These are phyloP conservation scores for Rhopilema esculentum DNA, from an alignment of 30 jellyfish, hydroid and myxozoan species.

Conservation along the genomic window DNA sequence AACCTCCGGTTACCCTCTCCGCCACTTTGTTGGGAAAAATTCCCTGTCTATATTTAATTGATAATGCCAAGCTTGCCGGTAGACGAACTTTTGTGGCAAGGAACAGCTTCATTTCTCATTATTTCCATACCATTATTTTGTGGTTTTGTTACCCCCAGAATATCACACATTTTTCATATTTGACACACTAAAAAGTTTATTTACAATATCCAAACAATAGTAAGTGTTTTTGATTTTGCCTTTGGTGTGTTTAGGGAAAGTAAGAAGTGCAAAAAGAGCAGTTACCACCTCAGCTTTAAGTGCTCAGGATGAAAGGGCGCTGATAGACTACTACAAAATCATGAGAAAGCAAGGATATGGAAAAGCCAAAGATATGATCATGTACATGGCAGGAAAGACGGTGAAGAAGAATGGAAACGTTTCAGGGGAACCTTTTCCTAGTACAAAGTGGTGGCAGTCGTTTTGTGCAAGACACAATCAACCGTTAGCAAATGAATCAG, in stretches of 20 bases:
- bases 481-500: slow-evolving; percentile 25
- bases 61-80: too few species aligned
- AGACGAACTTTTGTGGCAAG: too few species aligned
- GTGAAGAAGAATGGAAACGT: slow-evolving; percentile 22
- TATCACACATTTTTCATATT: too few species aligned
- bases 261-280: slow-evolving; percentile 4
- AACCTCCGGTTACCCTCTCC: too few species aligned
- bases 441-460: slow-evolving; percentile 54
- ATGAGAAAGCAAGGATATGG: slow-evolving; percentile 68
- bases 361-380: slow-evolving; percentile 47
- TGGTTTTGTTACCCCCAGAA: too few species aligned
- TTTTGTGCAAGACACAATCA: slow-evolving; percentile 54
- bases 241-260: slow-evolving; percentile 36
- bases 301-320: slow-evolving; percentile 52
- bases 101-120: too few species aligned
- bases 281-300: slow-evolving; percentile 26
- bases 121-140: too few species aligned
- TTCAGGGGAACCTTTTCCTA: slow-evolving; percentile 23
- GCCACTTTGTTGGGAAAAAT: too few species aligned
- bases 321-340: slow-evolving; percentile 31
- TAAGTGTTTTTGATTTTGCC: too few species aligned
- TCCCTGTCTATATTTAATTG: too few species aligned
- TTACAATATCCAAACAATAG: too few species aligned
- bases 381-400: slow-evolving; percentile 52
- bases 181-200: too few species aligned